Evolutionary conservation across 2,113 vertebrate genomes (phyloP).

Genomic region (Erythrolamprus reginae): DNA sequence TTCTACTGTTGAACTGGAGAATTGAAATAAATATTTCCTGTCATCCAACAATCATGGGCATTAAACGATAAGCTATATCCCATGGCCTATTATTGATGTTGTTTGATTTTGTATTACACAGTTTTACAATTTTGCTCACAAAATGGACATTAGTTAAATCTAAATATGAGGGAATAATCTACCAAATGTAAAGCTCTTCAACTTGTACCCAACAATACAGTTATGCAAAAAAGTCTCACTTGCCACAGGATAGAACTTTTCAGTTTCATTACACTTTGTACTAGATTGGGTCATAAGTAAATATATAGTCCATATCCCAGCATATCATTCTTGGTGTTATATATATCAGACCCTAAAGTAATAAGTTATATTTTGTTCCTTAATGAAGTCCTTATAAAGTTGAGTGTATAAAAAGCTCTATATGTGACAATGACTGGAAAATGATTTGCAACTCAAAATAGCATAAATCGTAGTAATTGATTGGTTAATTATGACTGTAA

Average conservation of each 20-base stretch:
- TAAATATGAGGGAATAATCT: background rate
- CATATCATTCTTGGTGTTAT: slow-evolving; percentile 35
- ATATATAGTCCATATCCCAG: slow-evolving; percentile 30
- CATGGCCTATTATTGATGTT: background rate
- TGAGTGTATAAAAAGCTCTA: slow-evolving; percentile 67
- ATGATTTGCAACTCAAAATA: slow-evolving; percentile 66
- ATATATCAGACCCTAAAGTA: slow-evolving; percentile 39
- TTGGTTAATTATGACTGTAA: slow-evolving; percentile 68
- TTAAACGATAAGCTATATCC: background rate
- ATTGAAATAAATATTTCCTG: background rate
- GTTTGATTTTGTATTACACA: background rate
- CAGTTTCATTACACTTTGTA: background rate
- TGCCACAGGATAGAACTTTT: background rate
- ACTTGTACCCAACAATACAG: background rate
- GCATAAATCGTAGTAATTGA: slow-evolving; percentile 72
- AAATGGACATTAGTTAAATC: background rate
- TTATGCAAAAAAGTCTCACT: background rate
- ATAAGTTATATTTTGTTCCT: slow-evolving; percentile 49
- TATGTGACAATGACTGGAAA: slow-evolving; percentile 71
- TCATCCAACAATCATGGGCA: background rate
- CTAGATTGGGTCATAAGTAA: slow-evolving; percentile 31
- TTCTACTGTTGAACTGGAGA: background rate
- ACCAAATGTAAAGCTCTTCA: background rate
- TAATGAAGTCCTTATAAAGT: slow-evolving; percentile 53
- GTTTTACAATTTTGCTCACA: background rate